Percentiles rank a stretch among this genome's conserved stretches.
Evolutionary conservation across 2,797 vertebrate genomes (phyloP).

Genomic region (Melanotaenia nigrans): DNA sequence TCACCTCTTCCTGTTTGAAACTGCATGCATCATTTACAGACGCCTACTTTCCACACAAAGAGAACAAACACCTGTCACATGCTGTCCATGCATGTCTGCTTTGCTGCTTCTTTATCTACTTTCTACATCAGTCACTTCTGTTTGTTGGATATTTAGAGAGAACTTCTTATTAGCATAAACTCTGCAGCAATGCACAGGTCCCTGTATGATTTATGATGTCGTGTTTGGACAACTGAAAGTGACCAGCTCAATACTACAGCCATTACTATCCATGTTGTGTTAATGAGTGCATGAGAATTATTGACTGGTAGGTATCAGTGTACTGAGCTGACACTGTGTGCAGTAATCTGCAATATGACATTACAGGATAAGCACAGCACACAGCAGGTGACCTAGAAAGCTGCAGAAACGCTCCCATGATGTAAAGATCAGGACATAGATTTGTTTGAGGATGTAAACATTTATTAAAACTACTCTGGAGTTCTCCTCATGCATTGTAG

Average conservation of each 20-base stretch:
- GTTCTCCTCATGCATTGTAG: conserved; percentile 17
- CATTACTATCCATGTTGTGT: not conserved
- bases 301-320: conserved; percentile 21
- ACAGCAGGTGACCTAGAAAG: conserved; percentile 44
- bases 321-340: not conserved
- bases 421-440: conserved; percentile 7
- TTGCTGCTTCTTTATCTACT: conserved; percentile 26
- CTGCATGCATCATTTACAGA: conserved; percentile 55
- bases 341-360: conserved; percentile 8
- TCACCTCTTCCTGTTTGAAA: conserved; percentile 52
- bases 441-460: conserved; percentile 20
- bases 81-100: conserved; percentile 46
- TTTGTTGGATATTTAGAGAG: conserved; percentile 13
- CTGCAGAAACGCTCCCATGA: conserved; percentile 17
- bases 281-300: conserved; percentile 10
- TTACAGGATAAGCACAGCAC: conserved; percentile 3
- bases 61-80: conserved; percentile 49
- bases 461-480: conserved; percentile 15
- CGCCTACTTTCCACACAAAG: conserved; percentile 26
- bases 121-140: conserved; percentile 44
- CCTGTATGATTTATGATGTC: not conserved
- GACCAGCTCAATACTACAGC: conserved; percentile 12
- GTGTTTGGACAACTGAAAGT: not conserved
- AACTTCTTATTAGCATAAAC: not conserved
- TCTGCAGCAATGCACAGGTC: not conserved